Conservation (phyloP, 2,888 invertebrate genomes). For the Stegana nigrithorax region DNA sequence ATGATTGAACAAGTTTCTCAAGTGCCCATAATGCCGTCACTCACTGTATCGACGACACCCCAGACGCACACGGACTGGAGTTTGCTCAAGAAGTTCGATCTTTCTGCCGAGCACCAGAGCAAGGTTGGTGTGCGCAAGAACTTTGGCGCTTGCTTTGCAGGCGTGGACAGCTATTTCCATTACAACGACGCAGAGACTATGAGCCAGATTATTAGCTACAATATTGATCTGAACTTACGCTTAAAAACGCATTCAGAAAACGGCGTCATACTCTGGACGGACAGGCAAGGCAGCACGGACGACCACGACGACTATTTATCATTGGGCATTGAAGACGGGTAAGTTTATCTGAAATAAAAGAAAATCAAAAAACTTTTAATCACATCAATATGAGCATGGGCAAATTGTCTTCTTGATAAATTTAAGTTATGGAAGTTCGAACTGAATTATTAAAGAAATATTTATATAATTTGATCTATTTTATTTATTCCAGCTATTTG, state of each 20-base stretch:
- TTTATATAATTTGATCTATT: no score
- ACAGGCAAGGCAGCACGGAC: conserved; percentile 60
- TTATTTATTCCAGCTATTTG: conserved; percentile 52
- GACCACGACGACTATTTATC: conserved; percentile 82
- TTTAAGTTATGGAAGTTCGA: no score
- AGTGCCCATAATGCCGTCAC: not conserved
- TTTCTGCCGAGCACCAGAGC: conserved; percentile 56
- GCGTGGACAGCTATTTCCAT: conserved; percentile 86
- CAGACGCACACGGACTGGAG: conserved; percentile 64
- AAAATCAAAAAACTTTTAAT: no score
- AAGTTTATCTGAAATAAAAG: no score
- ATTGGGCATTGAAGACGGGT: conserved; percentile 84
- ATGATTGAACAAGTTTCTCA: conserved; percentile 24
- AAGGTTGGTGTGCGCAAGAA: conserved; percentile 62
- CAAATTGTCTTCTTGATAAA: no score
- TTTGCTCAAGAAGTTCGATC: conserved; percentile 56
- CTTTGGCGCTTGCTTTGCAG: conserved; percentile 81
- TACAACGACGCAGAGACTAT: conserved; percentile 89
- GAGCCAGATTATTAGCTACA: conserved; percentile 85
- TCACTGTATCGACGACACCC: conserved; percentile 31
- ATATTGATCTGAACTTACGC: conserved; percentile 88
- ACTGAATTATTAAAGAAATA: no score
- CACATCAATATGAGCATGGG: no score
- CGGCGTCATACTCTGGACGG: conserved; percentile 87
- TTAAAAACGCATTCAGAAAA: conserved; percentile 79